Conservation (phyloP, 2,113 vertebrate species). For the Pampusana beccarii region DNA sequence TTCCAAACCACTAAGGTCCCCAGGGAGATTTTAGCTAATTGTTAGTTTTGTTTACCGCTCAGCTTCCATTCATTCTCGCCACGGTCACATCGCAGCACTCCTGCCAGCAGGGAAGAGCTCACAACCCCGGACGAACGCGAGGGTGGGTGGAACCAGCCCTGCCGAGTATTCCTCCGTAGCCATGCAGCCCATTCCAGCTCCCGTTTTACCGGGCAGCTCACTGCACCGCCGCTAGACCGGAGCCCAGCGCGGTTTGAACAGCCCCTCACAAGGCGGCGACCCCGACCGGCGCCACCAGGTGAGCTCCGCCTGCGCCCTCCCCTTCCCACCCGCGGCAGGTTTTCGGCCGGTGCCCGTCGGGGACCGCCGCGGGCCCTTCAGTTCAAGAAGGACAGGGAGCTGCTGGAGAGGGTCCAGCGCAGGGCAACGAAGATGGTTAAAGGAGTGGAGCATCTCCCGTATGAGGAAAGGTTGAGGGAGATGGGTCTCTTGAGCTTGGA, state of each 20-base stretch:
- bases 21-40: fast-evolving
- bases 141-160: not conserved
- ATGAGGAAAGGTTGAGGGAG: too few species aligned
- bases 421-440: too few species aligned
- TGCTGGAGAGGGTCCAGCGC: too few species aligned
- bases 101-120: fast-evolving
- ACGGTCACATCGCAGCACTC: fast-evolving
- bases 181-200: fast-evolving
- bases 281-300: not conserved
- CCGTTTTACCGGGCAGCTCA: not conserved
- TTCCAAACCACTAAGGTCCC: not conserved
- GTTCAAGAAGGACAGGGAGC: too few species aligned
- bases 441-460: too few species aligned
- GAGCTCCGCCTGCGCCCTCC: not conserved
- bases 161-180: not conserved
- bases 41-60: not conserved
- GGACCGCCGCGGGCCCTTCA: not conserved
- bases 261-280: too few species aligned
- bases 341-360: not conserved
- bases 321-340: too few species aligned
- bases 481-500: too few species aligned
- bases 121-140: fast-evolving
- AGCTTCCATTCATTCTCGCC: not conserved
- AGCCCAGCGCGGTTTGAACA: fast-evolving
- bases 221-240: not conserved